phyloP scores from a whole-genome alignment of 2,888 invertebrate genomes.

The Oithona nana region DNA sequence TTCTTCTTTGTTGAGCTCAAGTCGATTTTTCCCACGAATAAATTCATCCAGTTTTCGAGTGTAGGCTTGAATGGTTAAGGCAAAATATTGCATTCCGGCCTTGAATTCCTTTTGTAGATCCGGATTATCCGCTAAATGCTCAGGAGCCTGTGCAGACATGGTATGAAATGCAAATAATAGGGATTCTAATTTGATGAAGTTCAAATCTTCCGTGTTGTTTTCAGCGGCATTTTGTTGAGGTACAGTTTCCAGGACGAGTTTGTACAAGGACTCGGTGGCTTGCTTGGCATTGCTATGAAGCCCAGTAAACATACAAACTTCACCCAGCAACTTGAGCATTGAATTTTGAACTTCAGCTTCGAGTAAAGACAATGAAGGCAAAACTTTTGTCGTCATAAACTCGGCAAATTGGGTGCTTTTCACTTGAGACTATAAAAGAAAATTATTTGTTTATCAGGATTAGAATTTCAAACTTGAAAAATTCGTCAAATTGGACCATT shows the following conservation, averaged over 20 bases:
- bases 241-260: slow-evolving; percentile 5
- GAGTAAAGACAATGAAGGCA: slow-evolving; percentile 51
- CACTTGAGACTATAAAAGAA: slow-evolving; percentile 46
- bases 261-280: slow-evolving; percentile 4
- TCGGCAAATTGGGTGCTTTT: slow-evolving; percentile 64
- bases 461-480: too few species aligned
- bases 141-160: slow-evolving; percentile 55
- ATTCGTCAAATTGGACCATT: too few species aligned
- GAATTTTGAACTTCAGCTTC: slow-evolving; percentile 46
- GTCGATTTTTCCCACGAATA: slow-evolving; percentile 41
- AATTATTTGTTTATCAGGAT: slow-evolving; percentile 7
- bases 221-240: background rate
- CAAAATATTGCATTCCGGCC: slow-evolving; percentile 62
- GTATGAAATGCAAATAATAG: slow-evolving; percentile 54
- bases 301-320: slow-evolving; percentile 57
- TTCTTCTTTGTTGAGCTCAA: slow-evolving; percentile 54
- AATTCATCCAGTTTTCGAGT: slow-evolving; percentile 48
- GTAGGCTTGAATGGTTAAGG: slow-evolving; percentile 72
- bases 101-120: slow-evolving; percentile 66
- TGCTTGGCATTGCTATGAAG: slow-evolving; percentile 43
- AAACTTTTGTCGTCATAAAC: slow-evolving; percentile 63
- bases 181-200: slow-evolving; percentile 85
- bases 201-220: slow-evolving; percentile 61
- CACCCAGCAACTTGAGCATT: slow-evolving; percentile 65
- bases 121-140: slow-evolving; percentile 48